Evolutionary conservation across 2,888 invertebrate genomes (phyloP), one percentile per base, ranked within the genome.

Genomic region (Idaea biselata): DNA sequence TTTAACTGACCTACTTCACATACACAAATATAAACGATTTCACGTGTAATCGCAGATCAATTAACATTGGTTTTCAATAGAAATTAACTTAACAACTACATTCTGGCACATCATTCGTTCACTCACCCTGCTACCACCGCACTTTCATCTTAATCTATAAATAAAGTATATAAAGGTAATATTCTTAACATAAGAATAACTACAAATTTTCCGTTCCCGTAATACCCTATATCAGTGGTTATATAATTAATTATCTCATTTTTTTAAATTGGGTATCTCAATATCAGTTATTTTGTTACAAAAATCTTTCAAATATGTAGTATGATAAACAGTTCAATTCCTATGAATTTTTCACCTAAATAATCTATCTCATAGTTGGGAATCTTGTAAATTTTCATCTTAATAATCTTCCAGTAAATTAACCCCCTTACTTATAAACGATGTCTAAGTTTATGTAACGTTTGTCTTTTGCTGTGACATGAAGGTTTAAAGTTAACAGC

Each of bases 121-220:
- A 79, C 81, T 81, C 82, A 83, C 81, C 77, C 82, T 79, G 79
- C 77, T 73, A 79, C 80, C 79, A 75, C 73, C 77, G 78, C 81
- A 79, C 73, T 79, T 68, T 74, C 62, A 72, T 68, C 72, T 73
- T 73, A 73, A 78, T 78, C 82, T 82, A 77, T 78, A 78, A 83
- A 83, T 80, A 81, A 83, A 84, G 78, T 78, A 78, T 83, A 83
- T 80, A 81, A 83, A 84, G 78, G 81, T 80, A 80, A 87, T 88
- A 89, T 88, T 87, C 89, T 89, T 89, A 89, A 90, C 88, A 87
- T 89, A 89, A 89, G 88, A 89, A 89, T 88, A 88, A 87, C 87
- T 89, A 87, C 81, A 88, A 86, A 80, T 83, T 75, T 66, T 68
- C 68, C 68, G 70, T 70, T 70, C 72, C 25, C 5, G 25, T 25